These are phyloP conservation scores for Lordiphosa andalusiaca DNA, from an alignment of 2,888 invertebrate species.

Conservation along the genomic window DNA sequence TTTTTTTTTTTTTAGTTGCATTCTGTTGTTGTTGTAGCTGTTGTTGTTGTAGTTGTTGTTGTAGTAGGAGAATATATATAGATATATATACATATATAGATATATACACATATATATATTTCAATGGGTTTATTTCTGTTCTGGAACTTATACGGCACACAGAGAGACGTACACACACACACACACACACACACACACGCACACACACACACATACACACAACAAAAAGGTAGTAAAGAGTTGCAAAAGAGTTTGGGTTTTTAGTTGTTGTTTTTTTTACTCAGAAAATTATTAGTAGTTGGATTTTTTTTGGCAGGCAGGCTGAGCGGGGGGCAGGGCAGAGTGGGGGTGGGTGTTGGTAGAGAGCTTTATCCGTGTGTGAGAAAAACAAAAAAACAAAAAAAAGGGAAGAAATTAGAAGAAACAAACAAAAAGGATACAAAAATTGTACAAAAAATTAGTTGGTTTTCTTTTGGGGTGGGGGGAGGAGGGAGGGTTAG, in stretches of 20 bases:
- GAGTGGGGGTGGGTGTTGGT: no score
- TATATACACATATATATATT: slow-evolving; percentile 38
- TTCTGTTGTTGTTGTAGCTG: slow-evolving; percentile 78
- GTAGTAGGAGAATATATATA: slow-evolving; percentile 43
- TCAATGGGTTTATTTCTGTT: slow-evolving; percentile 43
- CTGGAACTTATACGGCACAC: slow-evolving; percentile 47
- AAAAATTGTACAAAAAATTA: not conserved
- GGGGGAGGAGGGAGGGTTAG: not conserved
- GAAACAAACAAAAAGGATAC: no score
- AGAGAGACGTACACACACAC: slow-evolving; percentile 49
- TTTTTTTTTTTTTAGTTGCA: slow-evolving; percentile 78
- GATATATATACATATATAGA: slow-evolving; percentile 18
- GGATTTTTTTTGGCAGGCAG: slow-evolving; percentile 17
- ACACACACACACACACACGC: slow-evolving; percentile 35
- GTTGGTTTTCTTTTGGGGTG: slow-evolving; percentile 11
- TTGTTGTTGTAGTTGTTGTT: slow-evolving; percentile 44
- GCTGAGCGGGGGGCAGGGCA: slow-evolving; percentile 4
- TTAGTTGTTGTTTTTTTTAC: slow-evolving; percentile 4
- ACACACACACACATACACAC: slow-evolving; percentile 49
- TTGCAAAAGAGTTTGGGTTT: slow-evolving; percentile 23
- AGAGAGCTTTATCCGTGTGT: not conserved
- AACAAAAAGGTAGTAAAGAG: slow-evolving; percentile 52
- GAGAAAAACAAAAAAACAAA: no score
- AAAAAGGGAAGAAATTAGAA: no score
- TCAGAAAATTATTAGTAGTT: slow-evolving; percentile 4